Percentiles rank a stretch among this genome's conserved stretches.
Conservation (phyloP, 2,797 vertebrate species). For the Ctenopoma multispine region DNA sequence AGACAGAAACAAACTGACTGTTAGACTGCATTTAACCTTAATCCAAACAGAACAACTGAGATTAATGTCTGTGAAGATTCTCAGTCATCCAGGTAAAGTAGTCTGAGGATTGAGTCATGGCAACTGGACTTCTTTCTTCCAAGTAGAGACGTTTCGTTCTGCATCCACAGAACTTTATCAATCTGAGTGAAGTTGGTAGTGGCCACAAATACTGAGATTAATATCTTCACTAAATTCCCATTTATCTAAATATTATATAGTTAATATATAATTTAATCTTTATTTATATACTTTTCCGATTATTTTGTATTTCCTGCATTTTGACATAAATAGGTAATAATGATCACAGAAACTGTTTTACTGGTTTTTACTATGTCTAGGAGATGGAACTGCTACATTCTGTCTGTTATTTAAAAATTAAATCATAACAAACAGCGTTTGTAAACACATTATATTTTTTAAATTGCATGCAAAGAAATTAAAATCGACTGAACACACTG, state of each 20-base stretch:
- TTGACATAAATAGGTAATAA: background rate
- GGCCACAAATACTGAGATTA: too few relatives aligned
- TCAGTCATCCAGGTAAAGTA: too few relatives aligned
- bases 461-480: too few relatives aligned
- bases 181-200: too few relatives aligned
- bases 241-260: too few relatives aligned
- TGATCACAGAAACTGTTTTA: background rate
- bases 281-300: too few relatives aligned
- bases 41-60: background rate
- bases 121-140: too few relatives aligned
- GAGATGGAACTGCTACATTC: background rate
- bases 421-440: background rate
- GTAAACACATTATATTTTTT: background rate
- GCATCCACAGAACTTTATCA: too few relatives aligned
- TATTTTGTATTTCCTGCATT: too few relatives aligned
- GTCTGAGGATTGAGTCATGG: too few relatives aligned
- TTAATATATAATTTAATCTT: background rate
- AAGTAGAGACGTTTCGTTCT: too few relatives aligned
- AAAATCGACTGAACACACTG: background rate
- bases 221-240: background rate
- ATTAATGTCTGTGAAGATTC: background rate
- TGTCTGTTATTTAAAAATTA: background rate
- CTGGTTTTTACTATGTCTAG: too few relatives aligned
- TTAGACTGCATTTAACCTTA: background rate
- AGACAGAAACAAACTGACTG: background rate